Evolutionary conservation across 2,113 vertebrate genomes (phyloP).

Genomic region (Leuciscus idus): DNA sequence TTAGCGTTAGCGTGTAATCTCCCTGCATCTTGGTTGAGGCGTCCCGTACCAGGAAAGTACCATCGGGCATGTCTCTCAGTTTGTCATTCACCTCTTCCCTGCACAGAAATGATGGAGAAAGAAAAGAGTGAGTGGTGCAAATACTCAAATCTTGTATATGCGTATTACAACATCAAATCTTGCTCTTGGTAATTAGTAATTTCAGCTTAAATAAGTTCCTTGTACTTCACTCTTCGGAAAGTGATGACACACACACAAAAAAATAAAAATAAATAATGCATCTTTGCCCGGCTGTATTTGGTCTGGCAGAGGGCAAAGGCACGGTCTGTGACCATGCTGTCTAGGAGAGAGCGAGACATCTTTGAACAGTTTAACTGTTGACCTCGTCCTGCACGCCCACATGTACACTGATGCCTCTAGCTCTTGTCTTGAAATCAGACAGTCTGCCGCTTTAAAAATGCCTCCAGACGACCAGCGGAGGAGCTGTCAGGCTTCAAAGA

Average conservation of each 20-base stretch:
- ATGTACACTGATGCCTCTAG: slow-evolving; percentile 23
- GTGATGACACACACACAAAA: not conserved
- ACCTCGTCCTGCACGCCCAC: slow-evolving; percentile 23
- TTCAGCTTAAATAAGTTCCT: slow-evolving; percentile 11
- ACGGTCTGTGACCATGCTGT: slow-evolving; percentile 46
- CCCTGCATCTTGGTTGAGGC: slow-evolving; percentile 97
- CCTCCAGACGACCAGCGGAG: slow-evolving; percentile 4
- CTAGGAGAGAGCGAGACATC: slow-evolving; percentile 39
- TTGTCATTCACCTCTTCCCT: slow-evolving; percentile 98
- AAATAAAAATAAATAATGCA: not conserved
- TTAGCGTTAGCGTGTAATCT: slow-evolving; percentile 93
- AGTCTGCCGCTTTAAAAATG: slow-evolving; percentile 1
- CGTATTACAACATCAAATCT: not conserved
- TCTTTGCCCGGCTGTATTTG: slow-evolving; percentile 26
- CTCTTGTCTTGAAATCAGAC: slow-evolving; percentile 24
- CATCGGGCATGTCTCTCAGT: slow-evolving; percentile 94
- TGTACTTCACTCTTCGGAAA: not conserved
- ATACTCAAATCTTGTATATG: not conserved
- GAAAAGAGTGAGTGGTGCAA: not conserved
- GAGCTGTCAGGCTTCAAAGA: slow-evolving; percentile 27
- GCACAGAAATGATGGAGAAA: slow-evolving; percentile 50
- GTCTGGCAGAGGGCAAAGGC: slow-evolving; percentile 46
- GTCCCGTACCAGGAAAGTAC: slow-evolving; percentile 94
- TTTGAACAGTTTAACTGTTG: slow-evolving; percentile 28
- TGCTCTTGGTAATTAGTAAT: slow-evolving; percentile 22